Base-by-base conservation (phyloP, 2,888 invertebrate genomes). In the Lasioglossum morio region DNA sequence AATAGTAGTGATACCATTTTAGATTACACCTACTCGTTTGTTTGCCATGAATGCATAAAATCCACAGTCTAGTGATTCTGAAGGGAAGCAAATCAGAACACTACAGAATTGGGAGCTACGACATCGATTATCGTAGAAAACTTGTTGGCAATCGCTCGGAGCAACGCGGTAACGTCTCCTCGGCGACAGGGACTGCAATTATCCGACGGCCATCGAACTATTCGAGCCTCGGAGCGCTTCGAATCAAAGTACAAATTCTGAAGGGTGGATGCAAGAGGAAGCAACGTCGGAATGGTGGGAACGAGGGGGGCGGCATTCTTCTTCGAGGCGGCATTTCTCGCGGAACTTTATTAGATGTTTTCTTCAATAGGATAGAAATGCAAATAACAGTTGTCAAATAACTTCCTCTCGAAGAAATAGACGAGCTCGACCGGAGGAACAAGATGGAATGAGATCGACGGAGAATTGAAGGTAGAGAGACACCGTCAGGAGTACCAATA, bases 321-420 rank as follows among this genome's bases (percentile, higher is more conserved):
- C 85, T 80, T 81, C 86, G 84, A 87, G 88, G 84, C 89, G 87
- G 75, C 92, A 89, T 84, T 90, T 77, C 90, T 87, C 87, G 85
- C 86, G 90, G 86, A 92, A 92, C 92, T 94, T 94, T 93, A 93
- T 93, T 93, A 92, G 92, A 93, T 93, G 93, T 93, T 94, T 94
- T 91, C 92, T 92, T 93, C 94, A 94, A 94, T 93, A 91, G 92
- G 92, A 93, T 92, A 92, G 92, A 93, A 94, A 94, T 94, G 93
- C 93, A 94, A 94, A 93, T 94, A 94, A 93, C 92, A 92, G 92
- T 93, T 93, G 93, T 92, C 93, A 91, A 93, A 92, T 93, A 92
- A 92, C 88, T 92, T 91, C 88, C 90, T 89, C 88, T 79, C 81
- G 87, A 85, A 80, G 87, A 83, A 74, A 86, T 84, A 84, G 72